Conservation (phyloP, 2,797 vertebrate genomes). For the Furcifer pardalis region DNA sequence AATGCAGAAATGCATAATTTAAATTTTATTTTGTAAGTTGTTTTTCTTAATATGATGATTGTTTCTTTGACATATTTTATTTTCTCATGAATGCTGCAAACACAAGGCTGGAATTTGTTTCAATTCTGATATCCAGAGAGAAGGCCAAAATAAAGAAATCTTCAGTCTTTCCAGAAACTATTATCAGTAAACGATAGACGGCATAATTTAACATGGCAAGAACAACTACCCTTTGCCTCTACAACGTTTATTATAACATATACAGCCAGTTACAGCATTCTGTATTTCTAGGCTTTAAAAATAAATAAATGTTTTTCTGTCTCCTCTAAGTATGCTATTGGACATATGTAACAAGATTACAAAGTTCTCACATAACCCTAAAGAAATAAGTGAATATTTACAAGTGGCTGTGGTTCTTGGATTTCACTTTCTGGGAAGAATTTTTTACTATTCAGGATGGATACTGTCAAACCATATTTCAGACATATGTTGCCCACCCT, state of each 20-base stretch:
- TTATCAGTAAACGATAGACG: constrained; percentile 58
- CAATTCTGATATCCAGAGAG: constrained; percentile 37
- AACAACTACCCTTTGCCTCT: constrained; percentile 57
- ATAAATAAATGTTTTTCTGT: background rate
- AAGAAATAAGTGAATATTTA: constrained; percentile 1
- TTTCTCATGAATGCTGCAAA: constrained; percentile 44
- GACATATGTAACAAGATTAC: constrained; percentile 1
- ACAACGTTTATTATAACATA: constrained; percentile 59
- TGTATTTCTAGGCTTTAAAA: constrained; percentile 58
- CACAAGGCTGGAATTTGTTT: constrained; percentile 50
- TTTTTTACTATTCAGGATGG: constrained; percentile 2
- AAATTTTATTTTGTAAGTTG: constrained; percentile 37
- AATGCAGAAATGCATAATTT: constrained; percentile 24
- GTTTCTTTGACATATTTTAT: constrained; percentile 36
- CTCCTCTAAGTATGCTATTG: constrained; percentile 43
- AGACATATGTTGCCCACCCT: background rate
- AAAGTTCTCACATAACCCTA: background rate
- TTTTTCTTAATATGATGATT: constrained; percentile 34
- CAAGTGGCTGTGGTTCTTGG: constrained; percentile 17
- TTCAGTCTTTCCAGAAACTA: constrained; percentile 41
- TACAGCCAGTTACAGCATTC: constrained; percentile 67
- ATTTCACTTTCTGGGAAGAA: constrained; percentile 19
- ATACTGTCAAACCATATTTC: constrained; percentile 6
- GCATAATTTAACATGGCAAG: constrained; percentile 44
- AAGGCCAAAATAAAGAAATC: constrained; percentile 57